Evolutionary conservation across 2,797 vertebrate species (phyloP).

Genomic region (Helicolenus hilgendorfi): DNA sequence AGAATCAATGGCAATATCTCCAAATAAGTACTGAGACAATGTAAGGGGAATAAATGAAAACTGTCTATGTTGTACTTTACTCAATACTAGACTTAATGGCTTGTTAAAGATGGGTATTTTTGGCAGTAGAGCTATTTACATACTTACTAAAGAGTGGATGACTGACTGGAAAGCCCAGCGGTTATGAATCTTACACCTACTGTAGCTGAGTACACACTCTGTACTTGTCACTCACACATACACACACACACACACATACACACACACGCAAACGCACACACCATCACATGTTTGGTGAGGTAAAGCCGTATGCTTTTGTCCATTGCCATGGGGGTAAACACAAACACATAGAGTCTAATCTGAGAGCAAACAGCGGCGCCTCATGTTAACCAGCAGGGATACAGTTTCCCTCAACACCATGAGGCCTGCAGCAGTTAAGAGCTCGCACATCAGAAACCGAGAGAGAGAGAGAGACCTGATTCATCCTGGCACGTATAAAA

Average conservation of each 20-base stretch:
- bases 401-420: slow-evolving; percentile 46
- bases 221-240: slow-evolving; percentile 6
- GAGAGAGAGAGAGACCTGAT: neutral
- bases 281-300: slow-evolving; percentile 39
- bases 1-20: neutral
- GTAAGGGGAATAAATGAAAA: neutral
- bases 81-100: neutral
- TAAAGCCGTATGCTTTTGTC: slow-evolving; percentile 55
- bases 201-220: slow-evolving; percentile 15
- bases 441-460: neutral
- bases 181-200: slow-evolving; percentile 19
- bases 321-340: slow-evolving; percentile 76
- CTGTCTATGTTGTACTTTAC: neutral
- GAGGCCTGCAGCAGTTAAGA: slow-evolving; percentile 35
- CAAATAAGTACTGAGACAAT: neutral
- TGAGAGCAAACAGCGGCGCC: slow-evolving; percentile 66
- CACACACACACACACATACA: neutral
- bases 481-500: neutral
- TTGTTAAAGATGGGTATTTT: neutral
- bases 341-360: slow-evolving; percentile 72
- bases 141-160: slow-evolving; percentile 9
- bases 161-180: slow-evolving; percentile 24
- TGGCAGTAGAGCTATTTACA: neutral
- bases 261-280: neutral
- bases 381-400: slow-evolving; percentile 71